Evolutionary conservation across 1,140 invertebrate species (phyloP).

Genomic region (Galleria mellonella): DNA sequence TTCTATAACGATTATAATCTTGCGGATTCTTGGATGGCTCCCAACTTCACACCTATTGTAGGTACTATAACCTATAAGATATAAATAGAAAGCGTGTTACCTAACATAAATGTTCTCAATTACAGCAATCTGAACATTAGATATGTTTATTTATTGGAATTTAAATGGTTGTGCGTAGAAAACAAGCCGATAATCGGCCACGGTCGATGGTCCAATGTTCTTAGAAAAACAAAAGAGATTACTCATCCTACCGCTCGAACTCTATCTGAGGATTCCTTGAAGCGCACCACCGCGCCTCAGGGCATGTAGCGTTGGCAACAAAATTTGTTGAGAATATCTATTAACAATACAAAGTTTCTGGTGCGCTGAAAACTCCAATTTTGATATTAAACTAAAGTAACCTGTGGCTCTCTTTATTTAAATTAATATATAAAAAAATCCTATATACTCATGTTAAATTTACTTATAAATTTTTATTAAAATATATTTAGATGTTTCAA

Average conservation of each 20-base stretch:
- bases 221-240: constrained; percentile 73
- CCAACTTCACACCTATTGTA: constrained; percentile 7
- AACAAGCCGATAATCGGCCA: constrained; percentile 53
- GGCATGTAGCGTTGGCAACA: constrained; percentile 45
- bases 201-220: constrained; percentile 35
- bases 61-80: constrained; percentile 1
- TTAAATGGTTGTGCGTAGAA: constrained; percentile 4
- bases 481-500: too few relatives aligned
- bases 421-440: too few relatives aligned
- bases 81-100: background rate
- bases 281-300: constrained; percentile 35
- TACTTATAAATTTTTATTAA: too few relatives aligned
- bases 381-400: too few relatives aligned
- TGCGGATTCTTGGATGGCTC: constrained; percentile 4
- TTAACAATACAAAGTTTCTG: too few relatives aligned
- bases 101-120: too few relatives aligned
- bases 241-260: constrained; percentile 67
- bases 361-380: too few relatives aligned
- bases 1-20: constrained; percentile 6
- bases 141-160: constrained; percentile 1
- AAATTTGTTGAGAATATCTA: background rate
- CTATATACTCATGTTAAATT: too few relatives aligned
- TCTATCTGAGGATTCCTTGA: constrained; percentile 67
- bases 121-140: background rate
- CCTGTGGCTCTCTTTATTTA: too few relatives aligned